These are phyloP conservation scores for Saccostrea echinata DNA, from an alignment of 1,140 invertebrate species.

Conservation along the genomic window DNA sequence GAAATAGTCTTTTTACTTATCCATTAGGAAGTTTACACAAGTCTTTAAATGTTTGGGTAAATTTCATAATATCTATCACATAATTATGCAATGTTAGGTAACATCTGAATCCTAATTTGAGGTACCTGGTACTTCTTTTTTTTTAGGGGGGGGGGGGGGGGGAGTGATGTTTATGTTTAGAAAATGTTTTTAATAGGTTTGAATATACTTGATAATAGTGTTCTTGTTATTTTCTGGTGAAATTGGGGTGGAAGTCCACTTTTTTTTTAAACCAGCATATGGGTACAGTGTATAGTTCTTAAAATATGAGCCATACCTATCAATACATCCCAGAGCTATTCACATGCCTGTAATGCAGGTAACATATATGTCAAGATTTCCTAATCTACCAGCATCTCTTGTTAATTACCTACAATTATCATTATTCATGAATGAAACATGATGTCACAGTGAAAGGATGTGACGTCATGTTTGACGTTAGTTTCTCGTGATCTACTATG, in stretches of 20 bases:
- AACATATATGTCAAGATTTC: not conserved
- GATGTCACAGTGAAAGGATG: slow-evolving; percentile 15
- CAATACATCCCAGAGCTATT: not conserved
- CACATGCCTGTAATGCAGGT: not conserved
- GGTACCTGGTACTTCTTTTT: too few relatives aligned
- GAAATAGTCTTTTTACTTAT: too few relatives aligned
- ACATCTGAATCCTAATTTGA: too few relatives aligned
- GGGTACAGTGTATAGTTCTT: not conserved
- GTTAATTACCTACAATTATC: not conserved
- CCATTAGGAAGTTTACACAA: too few relatives aligned
- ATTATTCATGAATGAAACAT: not conserved
- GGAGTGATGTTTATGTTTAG: too few relatives aligned
- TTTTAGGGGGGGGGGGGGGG: too few relatives aligned
- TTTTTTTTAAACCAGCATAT: not conserved
- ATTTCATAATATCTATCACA: too few relatives aligned
- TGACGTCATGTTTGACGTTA: not conserved
- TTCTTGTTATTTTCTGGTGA: too few relatives aligned
- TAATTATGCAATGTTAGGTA: too few relatives aligned
- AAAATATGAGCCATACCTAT: not conserved
- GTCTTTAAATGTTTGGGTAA: too few relatives aligned
- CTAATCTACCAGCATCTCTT: not conserved
- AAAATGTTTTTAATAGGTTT: too few relatives aligned
- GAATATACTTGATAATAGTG: too few relatives aligned
- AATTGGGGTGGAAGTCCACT: not conserved
- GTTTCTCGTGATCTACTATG: not conserved